Conservation (phyloP, 2,797 vertebrate species). For the Pantherophis alleghaniensis region DNA sequence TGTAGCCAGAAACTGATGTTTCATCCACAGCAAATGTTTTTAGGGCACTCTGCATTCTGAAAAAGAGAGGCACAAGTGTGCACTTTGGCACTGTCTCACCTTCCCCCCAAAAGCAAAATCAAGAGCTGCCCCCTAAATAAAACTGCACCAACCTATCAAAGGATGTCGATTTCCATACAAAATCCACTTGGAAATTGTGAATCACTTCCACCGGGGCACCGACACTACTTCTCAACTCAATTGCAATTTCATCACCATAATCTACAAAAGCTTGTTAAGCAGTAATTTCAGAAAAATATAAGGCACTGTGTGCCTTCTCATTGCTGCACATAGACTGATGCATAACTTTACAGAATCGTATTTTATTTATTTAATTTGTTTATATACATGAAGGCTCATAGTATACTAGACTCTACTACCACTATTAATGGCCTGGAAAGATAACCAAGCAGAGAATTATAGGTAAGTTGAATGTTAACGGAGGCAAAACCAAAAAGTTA, state of each 20-base stretch:
- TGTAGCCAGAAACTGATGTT: conserved; percentile 97
- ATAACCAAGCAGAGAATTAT: background rate
- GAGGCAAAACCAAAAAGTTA: background rate
- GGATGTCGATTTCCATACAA: conserved; percentile 98
- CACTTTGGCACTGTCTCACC: background rate
- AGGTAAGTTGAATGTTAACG: background rate
- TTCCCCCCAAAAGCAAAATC: background rate
- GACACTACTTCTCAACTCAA: conserved; percentile 94
- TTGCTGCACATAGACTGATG: background rate
- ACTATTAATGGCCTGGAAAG: no score
- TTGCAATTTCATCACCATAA: conserved; percentile 98
- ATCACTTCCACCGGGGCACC: conserved; percentile 96
- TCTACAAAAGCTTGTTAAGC: conserved; percentile 81
- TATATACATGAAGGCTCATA: background rate
- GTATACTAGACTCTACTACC: background rate
- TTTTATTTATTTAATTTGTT: background rate
- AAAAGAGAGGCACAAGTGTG: background rate
- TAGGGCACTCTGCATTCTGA: conserved; percentile 96
- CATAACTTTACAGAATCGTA: background rate
- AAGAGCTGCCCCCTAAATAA: background rate
- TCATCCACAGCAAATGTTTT: conserved; percentile 97
- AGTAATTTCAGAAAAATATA: conserved; percentile 27
- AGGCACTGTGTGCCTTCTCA: no score
- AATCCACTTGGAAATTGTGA: conserved; percentile 98
- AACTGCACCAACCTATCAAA: conserved; percentile 86